Conservation (phyloP, 2,888 invertebrate species). For the Stramonita haemastoma region DNA sequence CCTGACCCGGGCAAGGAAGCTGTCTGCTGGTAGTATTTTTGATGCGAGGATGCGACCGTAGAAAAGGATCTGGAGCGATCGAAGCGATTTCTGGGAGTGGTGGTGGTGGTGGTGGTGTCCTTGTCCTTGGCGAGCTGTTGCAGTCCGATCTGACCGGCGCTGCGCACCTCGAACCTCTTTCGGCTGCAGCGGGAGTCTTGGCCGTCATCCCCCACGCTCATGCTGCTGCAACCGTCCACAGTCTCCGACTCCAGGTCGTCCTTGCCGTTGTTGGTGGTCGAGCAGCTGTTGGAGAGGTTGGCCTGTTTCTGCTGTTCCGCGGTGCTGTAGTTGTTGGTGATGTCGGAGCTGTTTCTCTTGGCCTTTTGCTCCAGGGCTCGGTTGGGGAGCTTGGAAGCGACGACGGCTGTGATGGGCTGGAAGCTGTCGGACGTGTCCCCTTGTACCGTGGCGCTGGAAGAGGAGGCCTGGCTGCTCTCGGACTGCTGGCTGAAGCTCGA, state of each 20-base stretch:
- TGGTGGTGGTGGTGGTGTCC: too few species aligned
- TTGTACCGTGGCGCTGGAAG: neutral
- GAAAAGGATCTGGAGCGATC: constrained; percentile 18
- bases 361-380: neutral
- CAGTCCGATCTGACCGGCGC: neutral
- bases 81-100: neutral
- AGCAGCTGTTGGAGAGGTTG: constrained; percentile 21
- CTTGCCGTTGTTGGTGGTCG: neutral
- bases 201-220: neutral
- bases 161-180: neutral
- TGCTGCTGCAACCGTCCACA: neutral
- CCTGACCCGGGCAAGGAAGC: constrained; percentile 13
- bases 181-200: neutral
- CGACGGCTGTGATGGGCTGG: neutral
- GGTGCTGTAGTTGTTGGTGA: constrained; percentile 27
- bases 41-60: neutral
- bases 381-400: neutral
- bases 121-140: neutral
- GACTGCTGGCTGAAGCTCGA: neutral
- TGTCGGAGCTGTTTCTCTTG: neutral
- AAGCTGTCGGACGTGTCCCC: too few species aligned
- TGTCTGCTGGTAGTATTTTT: constrained; percentile 2
- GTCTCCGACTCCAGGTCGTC: neutral
- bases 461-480: neutral
- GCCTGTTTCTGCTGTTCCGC: neutral